Evolutionary conservation across 2,797 vertebrate genomes (phyloP).

Genomic region (Spinibarbus caldwelli): DNA sequence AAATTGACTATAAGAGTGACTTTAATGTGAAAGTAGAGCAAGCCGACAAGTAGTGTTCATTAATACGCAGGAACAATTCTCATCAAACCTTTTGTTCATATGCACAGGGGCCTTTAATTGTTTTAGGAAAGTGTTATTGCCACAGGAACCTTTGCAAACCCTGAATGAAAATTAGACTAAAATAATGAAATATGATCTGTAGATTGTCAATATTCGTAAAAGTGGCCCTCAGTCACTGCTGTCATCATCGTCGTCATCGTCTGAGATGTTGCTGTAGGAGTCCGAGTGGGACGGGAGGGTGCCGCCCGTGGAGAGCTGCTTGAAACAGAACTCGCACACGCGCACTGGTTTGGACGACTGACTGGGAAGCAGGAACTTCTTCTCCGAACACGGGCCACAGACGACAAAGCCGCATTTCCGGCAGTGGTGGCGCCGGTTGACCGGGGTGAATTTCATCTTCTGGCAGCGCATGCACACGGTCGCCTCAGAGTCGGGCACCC

Average conservation of each 20-base stretch:
- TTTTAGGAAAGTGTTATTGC: slow-evolving; percentile 24
- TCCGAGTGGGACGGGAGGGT: slow-evolving; percentile 80
- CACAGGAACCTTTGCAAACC: slow-evolving; percentile 47
- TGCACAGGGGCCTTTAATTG: slow-evolving; percentile 2
- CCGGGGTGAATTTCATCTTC: slow-evolving; percentile 94
- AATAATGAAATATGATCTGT: slow-evolving; percentile 42
- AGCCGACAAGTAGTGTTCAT: slow-evolving; percentile 51
- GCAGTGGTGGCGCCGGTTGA: slow-evolving; percentile 96
- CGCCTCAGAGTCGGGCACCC: slow-evolving; percentile 98
- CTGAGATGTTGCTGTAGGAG: slow-evolving; percentile 85
- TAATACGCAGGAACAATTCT: slow-evolving; percentile 47
- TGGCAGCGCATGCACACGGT: slow-evolving; percentile 96
- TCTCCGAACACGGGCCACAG: slow-evolving; percentile 95
- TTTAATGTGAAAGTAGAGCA: slow-evolving; percentile 31
- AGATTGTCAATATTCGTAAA: slow-evolving; percentile 55
- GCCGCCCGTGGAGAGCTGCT: slow-evolving; percentile 81
- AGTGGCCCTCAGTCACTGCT: slow-evolving; percentile 90
- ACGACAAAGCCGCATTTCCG: slow-evolving; percentile 97
- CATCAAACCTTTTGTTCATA: slow-evolving; percentile 34
- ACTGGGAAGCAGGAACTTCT: slow-evolving; percentile 93
- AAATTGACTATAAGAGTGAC: slow-evolving; percentile 40
- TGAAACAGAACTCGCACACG: slow-evolving; percentile 94
- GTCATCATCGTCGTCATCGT: slow-evolving; percentile 96
- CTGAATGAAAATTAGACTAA: slow-evolving; percentile 41
- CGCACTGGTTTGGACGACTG: slow-evolving; percentile 97